phyloP scores from a whole-genome alignment of 1,140 invertebrate species.

The Arctopsyche grandis region DNA sequence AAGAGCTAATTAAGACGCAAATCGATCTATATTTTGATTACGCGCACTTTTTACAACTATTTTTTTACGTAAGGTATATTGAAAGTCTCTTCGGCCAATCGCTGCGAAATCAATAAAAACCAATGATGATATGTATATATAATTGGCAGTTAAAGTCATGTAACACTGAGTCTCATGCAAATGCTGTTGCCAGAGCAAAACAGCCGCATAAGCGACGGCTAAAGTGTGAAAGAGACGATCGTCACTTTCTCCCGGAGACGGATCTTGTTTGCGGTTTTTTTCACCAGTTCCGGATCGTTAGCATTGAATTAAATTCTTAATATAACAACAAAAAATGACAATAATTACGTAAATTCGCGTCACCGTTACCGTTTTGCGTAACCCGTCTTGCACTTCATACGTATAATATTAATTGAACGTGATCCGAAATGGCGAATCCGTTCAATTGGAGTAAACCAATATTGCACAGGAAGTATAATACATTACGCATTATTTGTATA shows the following conservation, averaged over 20 bases:
- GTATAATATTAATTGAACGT: neutral
- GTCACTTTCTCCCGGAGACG: conserved; percentile 55
- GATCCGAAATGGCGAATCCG: no score
- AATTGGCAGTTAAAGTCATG: neutral
- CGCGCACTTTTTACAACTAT: no score
- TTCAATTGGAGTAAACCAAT: no score
- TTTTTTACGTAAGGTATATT: no score
- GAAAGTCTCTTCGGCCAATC: no score
- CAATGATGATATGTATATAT: neutral
- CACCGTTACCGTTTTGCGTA: neutral
- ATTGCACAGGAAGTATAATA: no score
- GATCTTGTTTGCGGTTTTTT: conserved; percentile 53
- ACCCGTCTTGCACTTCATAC: neutral
- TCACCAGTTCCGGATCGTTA: conserved; percentile 44
- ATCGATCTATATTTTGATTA: no score
- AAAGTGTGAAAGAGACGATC: conserved; percentile 22
- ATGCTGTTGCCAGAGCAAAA: neutral
- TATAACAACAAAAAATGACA: neutral
- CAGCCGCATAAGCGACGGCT: neutral
- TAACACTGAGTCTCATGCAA: neutral
- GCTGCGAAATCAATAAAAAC: no score
- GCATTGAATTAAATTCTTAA: neutral
- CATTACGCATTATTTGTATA: no score
- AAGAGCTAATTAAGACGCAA: no score
- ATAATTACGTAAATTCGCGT: neutral